Evolutionary conservation across 92 coral and sea anemone species (phyloP).

Genomic region (Muricea muricata): DNA sequence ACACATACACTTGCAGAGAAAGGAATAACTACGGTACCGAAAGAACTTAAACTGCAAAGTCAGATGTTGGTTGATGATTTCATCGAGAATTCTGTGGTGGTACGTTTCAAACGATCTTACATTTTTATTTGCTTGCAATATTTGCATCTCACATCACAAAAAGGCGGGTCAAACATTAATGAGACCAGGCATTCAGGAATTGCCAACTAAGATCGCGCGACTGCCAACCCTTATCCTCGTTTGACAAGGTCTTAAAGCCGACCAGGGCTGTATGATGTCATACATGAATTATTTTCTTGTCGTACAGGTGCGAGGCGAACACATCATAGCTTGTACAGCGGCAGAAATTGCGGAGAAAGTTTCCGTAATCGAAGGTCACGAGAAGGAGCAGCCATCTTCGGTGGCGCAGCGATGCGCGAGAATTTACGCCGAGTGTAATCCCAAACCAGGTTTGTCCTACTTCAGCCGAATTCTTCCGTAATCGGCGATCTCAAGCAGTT

Average conservation of each 20-base stretch:
- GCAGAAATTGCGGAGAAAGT: slow-evolving; percentile 89
- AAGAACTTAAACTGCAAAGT: slow-evolving; percentile 76
- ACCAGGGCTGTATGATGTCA: too few species aligned
- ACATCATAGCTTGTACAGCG: slow-evolving; percentile 94
- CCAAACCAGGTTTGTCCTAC: slow-evolving; percentile 92
- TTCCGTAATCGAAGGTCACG: slow-evolving; percentile 91
- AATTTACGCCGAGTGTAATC: slow-evolving; percentile 95
- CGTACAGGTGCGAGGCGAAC: slow-evolving; percentile 87
- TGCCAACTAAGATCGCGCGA: too few species aligned
- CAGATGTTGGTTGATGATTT: slow-evolving; percentile 90
- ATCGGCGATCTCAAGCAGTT: too few species aligned
- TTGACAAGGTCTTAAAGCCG: too few species aligned
- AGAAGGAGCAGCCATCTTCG: slow-evolving; percentile 83
- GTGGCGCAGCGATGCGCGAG: slow-evolving; percentile 94
- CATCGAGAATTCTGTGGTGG: slow-evolving; percentile 93
- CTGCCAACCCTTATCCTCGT: too few species aligned
- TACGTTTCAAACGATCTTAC: too few species aligned
- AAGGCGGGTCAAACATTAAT: too few species aligned
- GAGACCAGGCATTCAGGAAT: too few species aligned
- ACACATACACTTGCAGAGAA: slow-evolving; percentile 69
- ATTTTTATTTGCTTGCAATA: too few species aligned
- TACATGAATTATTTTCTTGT: too few species aligned
- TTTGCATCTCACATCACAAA: too few species aligned
- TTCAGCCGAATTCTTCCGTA: too few species aligned
- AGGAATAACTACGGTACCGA: slow-evolving; percentile 74